phyloP scores from a whole-genome alignment of 2,888 invertebrate genomes.

The Alviniconcha strummeri region DNA sequence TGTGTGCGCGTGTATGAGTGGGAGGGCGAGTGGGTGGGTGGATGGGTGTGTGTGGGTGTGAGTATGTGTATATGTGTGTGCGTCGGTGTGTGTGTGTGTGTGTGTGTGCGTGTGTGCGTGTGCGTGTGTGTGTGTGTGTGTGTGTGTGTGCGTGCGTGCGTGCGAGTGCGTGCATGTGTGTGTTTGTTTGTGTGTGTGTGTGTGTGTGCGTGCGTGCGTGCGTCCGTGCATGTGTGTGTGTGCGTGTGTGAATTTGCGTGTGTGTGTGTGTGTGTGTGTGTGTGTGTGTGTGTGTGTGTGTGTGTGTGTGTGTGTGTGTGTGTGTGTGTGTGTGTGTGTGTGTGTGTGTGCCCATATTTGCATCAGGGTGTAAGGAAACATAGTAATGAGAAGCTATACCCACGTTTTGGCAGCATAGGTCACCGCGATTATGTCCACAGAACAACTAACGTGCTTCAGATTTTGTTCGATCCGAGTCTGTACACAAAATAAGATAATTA shows the following conservation, averaged over 20 bases:
- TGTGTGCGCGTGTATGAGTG: neutral
- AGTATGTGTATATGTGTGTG: neutral
- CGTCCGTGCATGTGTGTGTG: neutral
- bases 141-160: slow-evolving; percentile 9
- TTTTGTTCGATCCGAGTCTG: no score
- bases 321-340: neutral
- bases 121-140: slow-evolving; percentile 12
- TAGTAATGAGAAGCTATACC: no score
- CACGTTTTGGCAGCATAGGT: no score
- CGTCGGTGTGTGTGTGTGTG: neutral
- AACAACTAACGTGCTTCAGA: no score
- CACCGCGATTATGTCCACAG: no score
- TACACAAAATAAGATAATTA: no score
- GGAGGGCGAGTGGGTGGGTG: neutral
- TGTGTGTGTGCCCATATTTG: neutral
- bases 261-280: slow-evolving; percentile 17
- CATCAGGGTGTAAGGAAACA: no score
- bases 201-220: neutral
- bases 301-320: neutral
- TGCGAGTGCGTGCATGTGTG: neutral
- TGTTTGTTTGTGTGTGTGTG: neutral
- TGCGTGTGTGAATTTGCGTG: slow-evolving; percentile 1
- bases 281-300: slow-evolving; percentile 9
- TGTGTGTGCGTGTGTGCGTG: neutral
- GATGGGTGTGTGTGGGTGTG: no score